phyloP scores from a whole-genome alignment of 2,113 vertebrate species.

The Monopterus albus region DNA sequence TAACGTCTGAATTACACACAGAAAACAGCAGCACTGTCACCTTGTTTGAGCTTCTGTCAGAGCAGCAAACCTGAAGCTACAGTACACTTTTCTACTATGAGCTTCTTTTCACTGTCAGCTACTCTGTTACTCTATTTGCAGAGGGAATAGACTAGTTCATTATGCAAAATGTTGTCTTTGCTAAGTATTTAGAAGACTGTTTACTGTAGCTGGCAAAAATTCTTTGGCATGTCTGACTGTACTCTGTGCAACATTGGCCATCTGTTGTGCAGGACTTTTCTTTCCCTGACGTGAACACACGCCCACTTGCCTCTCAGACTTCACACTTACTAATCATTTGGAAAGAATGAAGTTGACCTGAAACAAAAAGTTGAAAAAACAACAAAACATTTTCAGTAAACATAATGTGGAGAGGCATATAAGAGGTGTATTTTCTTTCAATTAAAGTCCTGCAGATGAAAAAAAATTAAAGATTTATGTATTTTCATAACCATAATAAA shows the following conservation, averaged over 20 bases:
- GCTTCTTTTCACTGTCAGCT: background rate
- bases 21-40: background rate
- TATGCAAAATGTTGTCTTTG: constrained; percentile 1
- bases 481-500: background rate
- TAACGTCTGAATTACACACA: background rate
- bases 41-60: constrained; percentile 22
- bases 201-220: constrained; percentile 9
- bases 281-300: constrained; percentile 40
- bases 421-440: background rate
- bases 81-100: background rate
- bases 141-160: background rate
- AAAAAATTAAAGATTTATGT: no score
- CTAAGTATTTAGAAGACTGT: constrained; percentile 1
- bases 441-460: background rate
- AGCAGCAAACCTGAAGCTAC: background rate
- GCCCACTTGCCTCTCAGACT: constrained; percentile 42
- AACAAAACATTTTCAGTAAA: constrained; percentile 22
- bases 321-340: constrained; percentile 54
- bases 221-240: constrained; percentile 20
- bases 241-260: constrained; percentile 34
- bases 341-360: constrained; percentile 13
- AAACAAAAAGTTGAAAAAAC: constrained; percentile 19
- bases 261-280: constrained; percentile 54
- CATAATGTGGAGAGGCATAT: background rate
- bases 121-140: background rate